Conservation (phyloP, 2,113 vertebrate genomes). For the Clarias magur region DNA sequence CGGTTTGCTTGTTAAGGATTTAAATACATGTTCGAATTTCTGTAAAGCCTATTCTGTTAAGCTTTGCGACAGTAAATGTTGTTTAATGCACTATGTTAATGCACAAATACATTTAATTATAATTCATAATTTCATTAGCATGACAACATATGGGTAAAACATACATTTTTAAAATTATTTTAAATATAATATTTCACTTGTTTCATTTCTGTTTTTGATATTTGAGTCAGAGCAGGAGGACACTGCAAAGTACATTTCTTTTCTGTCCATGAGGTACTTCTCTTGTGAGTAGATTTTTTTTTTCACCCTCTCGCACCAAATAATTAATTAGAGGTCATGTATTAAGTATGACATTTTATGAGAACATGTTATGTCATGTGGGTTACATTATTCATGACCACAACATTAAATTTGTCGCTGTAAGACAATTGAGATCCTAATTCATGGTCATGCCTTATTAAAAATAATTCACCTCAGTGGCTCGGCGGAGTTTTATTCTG, state of each 20-base stretch:
- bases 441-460: background rate
- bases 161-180: background rate
- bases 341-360: background rate
- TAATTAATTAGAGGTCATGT: background rate
- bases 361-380: background rate
- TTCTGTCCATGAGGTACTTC: background rate
- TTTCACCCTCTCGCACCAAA: background rate
- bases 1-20: background rate
- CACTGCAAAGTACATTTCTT: background rate
- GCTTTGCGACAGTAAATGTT: too few species aligned
- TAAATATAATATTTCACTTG: too few species aligned
- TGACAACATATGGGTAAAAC: background rate
- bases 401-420: background rate
- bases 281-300: background rate
- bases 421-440: background rate
- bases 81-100: background rate
- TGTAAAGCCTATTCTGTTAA: background rate
- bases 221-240: too few species aligned
- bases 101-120: background rate
- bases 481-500: background rate
- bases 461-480: background rate
- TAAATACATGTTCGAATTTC: background rate
- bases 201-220: too few species aligned
- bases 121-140: background rate
- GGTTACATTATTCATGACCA: background rate